phyloP scores from a whole-genome alignment of 2,888 invertebrate genomes.

The Apomyelois bistriatella region DNA sequence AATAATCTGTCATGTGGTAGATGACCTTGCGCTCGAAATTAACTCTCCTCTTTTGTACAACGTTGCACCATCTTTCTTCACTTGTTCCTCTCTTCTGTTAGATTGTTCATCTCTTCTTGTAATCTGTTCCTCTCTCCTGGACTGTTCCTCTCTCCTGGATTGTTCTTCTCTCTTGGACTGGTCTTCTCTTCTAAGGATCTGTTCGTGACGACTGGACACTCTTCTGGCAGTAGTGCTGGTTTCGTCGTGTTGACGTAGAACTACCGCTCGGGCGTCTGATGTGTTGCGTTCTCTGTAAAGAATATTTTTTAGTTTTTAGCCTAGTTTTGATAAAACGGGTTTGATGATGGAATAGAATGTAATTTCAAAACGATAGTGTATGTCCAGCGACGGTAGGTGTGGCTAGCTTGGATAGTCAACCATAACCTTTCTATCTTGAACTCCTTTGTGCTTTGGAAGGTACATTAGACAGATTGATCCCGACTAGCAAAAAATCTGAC shows the following conservation, averaged over 20 bases:
- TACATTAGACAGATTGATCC: too few relatives aligned
- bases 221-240: constrained; percentile 77
- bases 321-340: not conserved
- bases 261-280: constrained; percentile 63
- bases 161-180: constrained; percentile 18
- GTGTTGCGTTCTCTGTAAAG: constrained; percentile 73
- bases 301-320: too few relatives aligned
- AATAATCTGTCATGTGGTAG: constrained; percentile 61
- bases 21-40: constrained; percentile 86
- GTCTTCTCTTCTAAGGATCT: constrained; percentile 17
- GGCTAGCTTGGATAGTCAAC: too few relatives aligned
- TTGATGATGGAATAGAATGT: too few relatives aligned
- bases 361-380: too few relatives aligned
- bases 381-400: too few relatives aligned
- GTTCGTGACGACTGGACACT: constrained; percentile 39
- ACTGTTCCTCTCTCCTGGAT: constrained; percentile 19
- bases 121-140: constrained; percentile 39
- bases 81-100: constrained; percentile 31
- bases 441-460: too few relatives aligned
- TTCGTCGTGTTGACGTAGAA: constrained; percentile 63
- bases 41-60: constrained; percentile 90
- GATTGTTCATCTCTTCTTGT: constrained; percentile 60
- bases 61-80: constrained; percentile 47
- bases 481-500: too few relatives aligned
- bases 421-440: too few relatives aligned